Evolutionary conservation across 2,888 invertebrate species (phyloP), one percentile per base, ranked within the genome.

Genomic region (Harpagoxenus sublaevis): DNA sequence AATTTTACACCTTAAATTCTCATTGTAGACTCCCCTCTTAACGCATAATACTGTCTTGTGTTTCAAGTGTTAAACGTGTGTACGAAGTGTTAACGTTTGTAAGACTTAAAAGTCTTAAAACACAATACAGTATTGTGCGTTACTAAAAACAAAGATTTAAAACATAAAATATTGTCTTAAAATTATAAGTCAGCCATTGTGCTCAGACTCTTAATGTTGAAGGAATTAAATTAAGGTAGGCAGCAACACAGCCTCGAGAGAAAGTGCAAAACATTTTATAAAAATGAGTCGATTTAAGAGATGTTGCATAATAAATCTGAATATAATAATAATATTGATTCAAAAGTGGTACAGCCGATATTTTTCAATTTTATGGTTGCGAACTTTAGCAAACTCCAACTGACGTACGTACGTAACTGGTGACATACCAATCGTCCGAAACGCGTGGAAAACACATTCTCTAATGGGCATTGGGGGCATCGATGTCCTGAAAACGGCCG

Each of bases 371-470:
- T 39, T 63, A 70, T n/a, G 31, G 55, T 57, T 63, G 23, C 45
- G 12, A 48, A 71, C 45, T 45, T 63, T 66, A 3, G 9, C 18
- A 53, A 39, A 53, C 31, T 57, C 57, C 31, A 57, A 23, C n/a
- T 39, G 28, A 8, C 23, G 6, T 65, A 39, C 28, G 23, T 10
- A n/a, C 18, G 15, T 31, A 45, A 31, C 45, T 23, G 48, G 45
- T 42, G 66, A 42, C 23, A n/a, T 23, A 28, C 28, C 73, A 68
- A 79, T 79, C 35, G 68, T 39, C 8, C 71, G 57, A 79, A 70
- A 70, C 31, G 45, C 9, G 70, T 18, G 79, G 60, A 60, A 73
- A 81, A 81, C 60, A 79, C 57, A 79, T 81, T 18, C 60, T 51
- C 73, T 39, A 73, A 71, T 48, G 48, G 71, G 48, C 73, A 60